phyloP scores from a whole-genome alignment of 2,888 invertebrate species.

The Tanaodytes sp. region DNA sequence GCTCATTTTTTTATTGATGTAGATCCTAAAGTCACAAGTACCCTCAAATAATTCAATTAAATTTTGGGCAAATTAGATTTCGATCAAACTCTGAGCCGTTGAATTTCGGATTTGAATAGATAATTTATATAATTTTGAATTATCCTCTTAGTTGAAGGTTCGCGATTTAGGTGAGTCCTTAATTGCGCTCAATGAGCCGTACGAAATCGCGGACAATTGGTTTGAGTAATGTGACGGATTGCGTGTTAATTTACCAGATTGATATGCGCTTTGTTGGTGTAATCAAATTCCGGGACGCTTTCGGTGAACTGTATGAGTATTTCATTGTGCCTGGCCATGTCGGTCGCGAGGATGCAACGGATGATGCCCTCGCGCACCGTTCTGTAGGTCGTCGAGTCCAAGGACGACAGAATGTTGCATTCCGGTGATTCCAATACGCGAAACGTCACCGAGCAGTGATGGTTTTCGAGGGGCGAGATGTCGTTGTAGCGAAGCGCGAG shows the following conservation, averaged over 20 bases:
- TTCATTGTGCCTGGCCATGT: constrained; percentile 87
- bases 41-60: no score
- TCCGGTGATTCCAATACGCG: constrained; percentile 85
- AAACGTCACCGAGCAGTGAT: constrained; percentile 89
- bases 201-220: no score
- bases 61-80: no score
- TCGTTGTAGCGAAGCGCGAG: constrained; percentile 88
- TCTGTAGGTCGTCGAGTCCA: constrained; percentile 78
- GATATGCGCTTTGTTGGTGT: constrained; percentile 79
- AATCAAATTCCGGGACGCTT: constrained; percentile 79
- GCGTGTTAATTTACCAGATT: constrained; percentile 79
- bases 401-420: constrained; percentile 84
- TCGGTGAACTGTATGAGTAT: constrained; percentile 83
- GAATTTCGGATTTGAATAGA: no score
- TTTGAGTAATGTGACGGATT: no score
- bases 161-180: no score
- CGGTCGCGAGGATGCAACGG: constrained; percentile 83
- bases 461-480: constrained; percentile 89
- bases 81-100: no score
- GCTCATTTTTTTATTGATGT: no score
- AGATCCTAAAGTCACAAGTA: no score
- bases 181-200: no score
- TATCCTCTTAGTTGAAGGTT: no score
- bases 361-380: constrained; percentile 85
- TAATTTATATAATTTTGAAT: no score